These are phyloP conservation scores for Mormyrus hasselquistii DNA, from an alignment of 2,797 vertebrate species.

Conservation along the genomic window DNA sequence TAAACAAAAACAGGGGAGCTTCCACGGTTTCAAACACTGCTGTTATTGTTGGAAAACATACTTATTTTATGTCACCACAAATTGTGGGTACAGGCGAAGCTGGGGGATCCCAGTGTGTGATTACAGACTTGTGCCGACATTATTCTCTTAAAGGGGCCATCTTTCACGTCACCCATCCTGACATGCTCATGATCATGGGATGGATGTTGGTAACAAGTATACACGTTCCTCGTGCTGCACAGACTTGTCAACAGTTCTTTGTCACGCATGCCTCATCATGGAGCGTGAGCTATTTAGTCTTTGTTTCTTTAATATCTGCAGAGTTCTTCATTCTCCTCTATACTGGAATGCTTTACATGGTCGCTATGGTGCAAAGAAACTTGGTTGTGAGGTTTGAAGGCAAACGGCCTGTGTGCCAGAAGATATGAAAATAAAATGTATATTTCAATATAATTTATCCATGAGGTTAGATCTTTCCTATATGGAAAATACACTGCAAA, in stretches of 20 bases:
- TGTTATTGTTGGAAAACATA: conserved; percentile 39
- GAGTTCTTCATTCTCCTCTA: not conserved
- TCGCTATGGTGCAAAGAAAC: not conserved
- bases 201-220: not conserved
- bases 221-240: not conserved
- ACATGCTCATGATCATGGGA: not conserved
- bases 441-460: not conserved
- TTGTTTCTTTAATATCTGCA: not conserved
- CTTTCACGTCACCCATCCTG: not conserved
- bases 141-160: conserved; percentile 19
- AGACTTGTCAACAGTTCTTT: not conserved
- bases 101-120: conserved; percentile 33
- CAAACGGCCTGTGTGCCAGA: not conserved
- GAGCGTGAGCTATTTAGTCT: not conserved
- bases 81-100: conserved; percentile 44
- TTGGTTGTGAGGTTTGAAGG: not conserved
- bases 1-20: not conserved
- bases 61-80: conserved; percentile 51
- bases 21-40: not conserved
- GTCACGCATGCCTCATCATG: not conserved
- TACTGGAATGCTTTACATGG: not conserved
- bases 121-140: conserved; percentile 29
- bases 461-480: not conserved
- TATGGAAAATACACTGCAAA: not conserved
- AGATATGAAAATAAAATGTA: not conserved